Evolutionary conservation across 2,888 invertebrate species (phyloP).

Genomic region (Heliconius ismenius): DNA sequence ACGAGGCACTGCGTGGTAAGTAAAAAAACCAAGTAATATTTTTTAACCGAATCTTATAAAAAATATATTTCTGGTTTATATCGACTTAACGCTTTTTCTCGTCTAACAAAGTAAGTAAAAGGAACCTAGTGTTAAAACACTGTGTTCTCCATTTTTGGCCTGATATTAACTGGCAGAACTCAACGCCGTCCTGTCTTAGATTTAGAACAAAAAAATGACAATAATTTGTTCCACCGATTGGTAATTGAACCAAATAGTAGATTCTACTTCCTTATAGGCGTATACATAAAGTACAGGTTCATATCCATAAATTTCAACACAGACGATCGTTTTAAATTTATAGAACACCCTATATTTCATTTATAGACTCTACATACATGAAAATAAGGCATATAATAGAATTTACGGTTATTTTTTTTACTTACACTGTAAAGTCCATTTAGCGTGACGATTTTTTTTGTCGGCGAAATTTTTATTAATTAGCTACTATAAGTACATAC

Average conservation of each 20-base stretch:
- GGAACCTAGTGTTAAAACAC: not conserved
- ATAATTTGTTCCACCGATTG: not conserved
- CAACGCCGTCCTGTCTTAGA: not conserved
- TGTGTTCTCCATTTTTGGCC: not conserved
- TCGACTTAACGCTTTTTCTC: too few species aligned
- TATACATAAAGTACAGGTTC: not conserved
- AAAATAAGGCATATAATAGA: not conserved
- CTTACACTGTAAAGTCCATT: conserved; percentile 29
- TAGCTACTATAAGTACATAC: conserved; percentile 17
- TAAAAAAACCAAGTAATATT: too few species aligned
- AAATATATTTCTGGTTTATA: too few species aligned
- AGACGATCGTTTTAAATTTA: conserved; percentile 5
- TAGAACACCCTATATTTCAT: not conserved
- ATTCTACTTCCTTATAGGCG: not conserved
- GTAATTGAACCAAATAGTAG: not conserved
- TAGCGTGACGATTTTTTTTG: conserved; percentile 32
- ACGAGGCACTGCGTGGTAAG: too few species aligned
- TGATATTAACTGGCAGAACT: not conserved
- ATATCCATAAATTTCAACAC: conserved; percentile 14
- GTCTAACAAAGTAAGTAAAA: not conserved
- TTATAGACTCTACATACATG: not conserved
- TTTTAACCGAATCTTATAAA: too few species aligned
- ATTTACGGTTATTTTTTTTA: conserved; percentile 17
- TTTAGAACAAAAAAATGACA: not conserved
- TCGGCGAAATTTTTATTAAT: conserved; percentile 41